phyloP scores from a whole-genome alignment of 2,113 vertebrate genomes.

The Cranoglanis bouderius region DNA sequence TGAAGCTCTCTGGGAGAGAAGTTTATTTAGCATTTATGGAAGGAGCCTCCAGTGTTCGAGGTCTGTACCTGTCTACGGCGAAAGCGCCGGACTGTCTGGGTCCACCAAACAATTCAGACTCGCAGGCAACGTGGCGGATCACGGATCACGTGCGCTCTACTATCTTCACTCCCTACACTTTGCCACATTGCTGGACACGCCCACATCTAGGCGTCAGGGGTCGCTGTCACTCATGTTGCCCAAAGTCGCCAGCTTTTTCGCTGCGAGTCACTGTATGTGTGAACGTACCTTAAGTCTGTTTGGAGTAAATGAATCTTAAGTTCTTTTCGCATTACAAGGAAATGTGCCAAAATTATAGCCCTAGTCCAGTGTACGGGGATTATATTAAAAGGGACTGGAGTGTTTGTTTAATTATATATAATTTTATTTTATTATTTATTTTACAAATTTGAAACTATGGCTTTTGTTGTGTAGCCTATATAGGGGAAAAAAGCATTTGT shows the following conservation, averaged over 20 bases:
- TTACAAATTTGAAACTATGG: background rate
- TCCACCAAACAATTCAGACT: too few relatives aligned
- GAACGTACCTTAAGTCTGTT: too few relatives aligned
- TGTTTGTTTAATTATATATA: background rate
- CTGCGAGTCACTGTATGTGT: too few relatives aligned
- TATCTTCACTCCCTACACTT: too few relatives aligned
- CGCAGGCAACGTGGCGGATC: too few relatives aligned
- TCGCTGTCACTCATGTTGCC: too few relatives aligned
- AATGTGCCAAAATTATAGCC: background rate
- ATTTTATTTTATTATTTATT: background rate
- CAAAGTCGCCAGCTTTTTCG: too few relatives aligned
- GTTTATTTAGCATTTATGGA: background rate
- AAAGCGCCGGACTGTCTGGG: too few relatives aligned
- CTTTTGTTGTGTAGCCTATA: background rate
- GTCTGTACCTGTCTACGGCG: background rate
- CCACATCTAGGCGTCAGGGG: too few relatives aligned
- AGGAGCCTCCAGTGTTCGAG: background rate
- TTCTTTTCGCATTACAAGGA: background rate
- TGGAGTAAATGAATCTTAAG: too few relatives aligned
- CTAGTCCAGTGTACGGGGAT: background rate
- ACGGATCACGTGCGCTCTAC: too few relatives aligned
- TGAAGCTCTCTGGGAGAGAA: background rate
- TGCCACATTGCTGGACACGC: too few relatives aligned
- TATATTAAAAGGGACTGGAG: background rate
- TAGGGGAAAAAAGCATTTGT: background rate